Evolutionary conservation across 2,888 invertebrate species (phyloP).

Genomic region (Habroteleia sp.): DNA sequence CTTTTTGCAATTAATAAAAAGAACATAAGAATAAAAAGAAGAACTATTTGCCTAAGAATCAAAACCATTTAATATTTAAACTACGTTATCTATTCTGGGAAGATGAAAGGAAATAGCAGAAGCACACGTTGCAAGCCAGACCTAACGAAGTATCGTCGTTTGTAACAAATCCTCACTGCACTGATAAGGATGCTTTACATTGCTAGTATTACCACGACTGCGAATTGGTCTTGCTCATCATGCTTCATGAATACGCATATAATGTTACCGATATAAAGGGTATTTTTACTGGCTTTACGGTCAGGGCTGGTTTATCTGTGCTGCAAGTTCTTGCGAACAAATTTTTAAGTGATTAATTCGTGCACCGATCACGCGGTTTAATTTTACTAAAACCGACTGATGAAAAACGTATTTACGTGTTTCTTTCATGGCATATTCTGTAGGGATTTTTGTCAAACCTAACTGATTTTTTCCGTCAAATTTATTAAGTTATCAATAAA

Average conservation of each 20-base stretch:
- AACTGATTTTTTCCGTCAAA: too few relatives aligned
- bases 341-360: conserved; percentile 3
- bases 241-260: conserved; percentile 39
- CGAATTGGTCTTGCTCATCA: conserved; percentile 43
- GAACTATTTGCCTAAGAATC: too few relatives aligned
- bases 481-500: not conserved
- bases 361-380: not conserved
- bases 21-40: too few relatives aligned
- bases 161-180: conserved; percentile 42
- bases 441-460: too few relatives aligned
- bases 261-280: not conserved
- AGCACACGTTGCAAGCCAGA: conserved; percentile 28
- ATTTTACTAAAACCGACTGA: not conserved
- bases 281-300: conserved; percentile 12
- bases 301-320: too few relatives aligned
- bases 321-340: too few relatives aligned
- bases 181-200: conserved; percentile 50
- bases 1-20: too few relatives aligned
- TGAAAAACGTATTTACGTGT: too few relatives aligned
- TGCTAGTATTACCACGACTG: conserved; percentile 26
- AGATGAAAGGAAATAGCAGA: conserved; percentile 51
- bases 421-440: too few relatives aligned
- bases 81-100: conserved; percentile 20
- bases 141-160: conserved; percentile 50
- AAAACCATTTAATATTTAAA: conserved; percentile 22